Evolutionary conservation across 2,888 invertebrate genomes (phyloP), one percentile per base, ranked within the genome.

Genomic region (Halictus ligatus): DNA sequence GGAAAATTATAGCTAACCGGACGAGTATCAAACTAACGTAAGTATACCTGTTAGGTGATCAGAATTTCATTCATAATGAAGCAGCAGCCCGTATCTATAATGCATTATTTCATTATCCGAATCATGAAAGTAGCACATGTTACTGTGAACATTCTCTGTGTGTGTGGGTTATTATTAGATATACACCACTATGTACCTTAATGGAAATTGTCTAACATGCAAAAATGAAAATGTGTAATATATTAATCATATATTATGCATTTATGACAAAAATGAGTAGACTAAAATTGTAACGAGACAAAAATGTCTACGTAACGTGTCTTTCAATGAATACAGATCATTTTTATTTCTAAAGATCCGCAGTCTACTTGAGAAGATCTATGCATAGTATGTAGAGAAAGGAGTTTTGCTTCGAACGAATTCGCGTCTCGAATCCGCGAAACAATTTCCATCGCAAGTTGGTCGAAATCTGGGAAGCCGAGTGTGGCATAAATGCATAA

Each of bases 1-100:
- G 13, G 60, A 29, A 25, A 60, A 60, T 60, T 60, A 5, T 60
- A 35, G 18, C 1, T 35, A 35, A 8, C 8, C 10, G 18, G 0
- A 35, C 2, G 18, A 18, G 48, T 85, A 71, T 40, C 48, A 18
- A 40, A 69, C 21, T 46, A n/a, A 29, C 75, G 8, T 18, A 21
- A 8, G 13, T 67, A 35, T 25, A 18, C 58, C 10, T 43, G 13
- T 48, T 48, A 74, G 58, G 40, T 13, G 54, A 69, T 43, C 50
- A 46, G 21, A 69, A 15, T 35, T 79, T 58, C 18, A 15, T 21
- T 29, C 48, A 46, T 43, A 78, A 78, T 48, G 60, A 76, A 67
- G 64, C 13, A 50, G 43, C 50, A 10, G 15, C 35, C 35, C 25
- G 12, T 7, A n/a, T 60, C 40, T 15, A 40, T 43, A 35, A 67